These are phyloP conservation scores for Aptenodytes patagonicus DNA, from an alignment of 2,113 vertebrate genomes.

Conservation along the genomic window DNA sequence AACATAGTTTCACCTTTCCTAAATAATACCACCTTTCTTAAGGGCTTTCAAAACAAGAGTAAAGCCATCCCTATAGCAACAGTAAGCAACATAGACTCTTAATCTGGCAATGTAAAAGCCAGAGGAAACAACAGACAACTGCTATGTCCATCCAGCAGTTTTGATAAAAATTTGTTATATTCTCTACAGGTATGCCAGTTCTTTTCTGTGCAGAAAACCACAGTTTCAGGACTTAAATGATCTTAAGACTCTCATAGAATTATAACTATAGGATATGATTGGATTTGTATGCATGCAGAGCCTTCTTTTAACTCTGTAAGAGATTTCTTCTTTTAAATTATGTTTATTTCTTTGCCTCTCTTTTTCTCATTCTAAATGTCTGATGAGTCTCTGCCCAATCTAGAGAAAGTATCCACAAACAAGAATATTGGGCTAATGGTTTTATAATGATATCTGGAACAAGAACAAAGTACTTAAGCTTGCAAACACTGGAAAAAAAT, in stretches of 20 bases:
- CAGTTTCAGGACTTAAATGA: not conserved
- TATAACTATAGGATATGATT: not conserved
- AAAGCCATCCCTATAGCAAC: not conserved
- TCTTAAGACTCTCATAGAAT: not conserved
- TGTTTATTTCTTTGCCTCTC: not conserved
- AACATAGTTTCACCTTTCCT: not conserved
- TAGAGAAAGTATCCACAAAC: not conserved
- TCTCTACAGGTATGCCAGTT: not conserved
- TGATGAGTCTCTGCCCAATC: not conserved
- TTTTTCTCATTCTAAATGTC: not conserved
- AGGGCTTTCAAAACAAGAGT: not conserved
- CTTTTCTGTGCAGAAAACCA: not conserved
- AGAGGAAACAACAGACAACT: not conserved
- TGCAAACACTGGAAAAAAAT: not conserved
- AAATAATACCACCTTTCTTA: not conserved
- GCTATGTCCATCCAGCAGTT: not conserved
- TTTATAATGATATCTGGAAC: not conserved
- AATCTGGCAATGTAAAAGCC: not conserved
- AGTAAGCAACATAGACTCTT: not conserved
- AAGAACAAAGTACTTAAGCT: not conserved
- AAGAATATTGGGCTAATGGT: not conserved
- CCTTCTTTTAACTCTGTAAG: not conserved
- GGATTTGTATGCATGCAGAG: not conserved
- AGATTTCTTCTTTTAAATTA: not conserved
- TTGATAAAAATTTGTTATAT: not conserved